Evolutionary conservation across 2,113 vertebrate species (phyloP), one percentile per base, ranked within the genome.

Genomic region (Carassius gibelio): DNA sequence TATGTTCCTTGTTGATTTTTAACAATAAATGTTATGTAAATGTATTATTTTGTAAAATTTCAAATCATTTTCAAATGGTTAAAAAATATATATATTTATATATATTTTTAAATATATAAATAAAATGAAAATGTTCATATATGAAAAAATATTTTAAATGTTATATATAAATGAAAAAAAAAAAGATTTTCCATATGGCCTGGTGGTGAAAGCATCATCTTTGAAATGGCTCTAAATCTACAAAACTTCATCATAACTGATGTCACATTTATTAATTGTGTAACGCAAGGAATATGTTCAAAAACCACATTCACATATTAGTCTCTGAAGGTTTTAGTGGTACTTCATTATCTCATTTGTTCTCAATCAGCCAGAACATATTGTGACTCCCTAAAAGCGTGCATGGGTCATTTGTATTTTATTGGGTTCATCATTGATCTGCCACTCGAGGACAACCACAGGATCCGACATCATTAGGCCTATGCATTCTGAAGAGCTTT

Each of bases 361-460:
- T 61, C 34, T 74, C 34, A 59, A 83, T 83, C 34, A 66, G 30
- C 17, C 38, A 5, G 72, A 84, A 23, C 48, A 75, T 23, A 42
- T 9, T 7, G 5, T 72, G 55, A 50, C 76, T 61, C 81, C 68
- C 11, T 13, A 77, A 75, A 23, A 42, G 23, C 74, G 14, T 21
- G 30, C 62, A 52, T 0, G 23, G 75, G 52, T 74, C 82, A 62
- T 71, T 78, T 57, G 30, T 38, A 26, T 57, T 68, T 62, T 83
- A 79, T 72, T 83, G 68, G 75, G 52, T 79, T 66, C 86, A 80
- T 66, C 81, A 52, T 74, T 48, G 66, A 80, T 71, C 75, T 48
- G 55, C 30, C 81, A 74, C 57, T 84, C 59, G 48, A 84, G 66
- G 23, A 71, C 38, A 42, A 77, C n/a, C 10, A 3, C n/a, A 80